A percentile compares a stretch with the other conserved stretches of the same genome.
Conservation (phyloP, 2,113 vertebrate species). For the Psettodes erumei region DNA sequence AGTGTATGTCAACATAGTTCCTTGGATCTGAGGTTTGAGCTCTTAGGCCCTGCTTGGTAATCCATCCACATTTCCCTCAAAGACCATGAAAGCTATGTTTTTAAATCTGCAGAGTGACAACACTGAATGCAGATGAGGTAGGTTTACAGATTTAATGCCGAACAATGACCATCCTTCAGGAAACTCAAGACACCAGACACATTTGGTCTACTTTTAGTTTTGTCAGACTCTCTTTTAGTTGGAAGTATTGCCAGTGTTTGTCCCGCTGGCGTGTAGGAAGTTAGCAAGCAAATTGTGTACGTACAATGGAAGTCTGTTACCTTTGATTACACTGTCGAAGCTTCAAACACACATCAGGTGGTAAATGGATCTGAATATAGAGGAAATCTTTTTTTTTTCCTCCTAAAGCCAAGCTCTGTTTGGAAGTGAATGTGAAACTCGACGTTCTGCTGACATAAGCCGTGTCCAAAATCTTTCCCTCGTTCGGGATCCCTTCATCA, state of each 20-base stretch:
- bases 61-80: neutral
- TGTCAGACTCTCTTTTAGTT: neutral
- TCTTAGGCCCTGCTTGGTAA: neutral
- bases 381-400: neutral
- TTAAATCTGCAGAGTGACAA: neutral
- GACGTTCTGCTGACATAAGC: neutral
- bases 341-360: conserved; percentile 20
- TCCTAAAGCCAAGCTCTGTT: neutral
- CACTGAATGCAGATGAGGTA: neutral
- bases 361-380: neutral
- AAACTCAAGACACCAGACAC: neutral
- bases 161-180: neutral
- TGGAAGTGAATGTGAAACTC: neutral
- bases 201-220: neutral
- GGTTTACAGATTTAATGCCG: neutral
- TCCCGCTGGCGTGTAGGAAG: neutral
- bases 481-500: neutral
- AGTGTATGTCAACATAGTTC: neutral
- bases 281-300: neutral
- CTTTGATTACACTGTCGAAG: conserved; percentile 8
- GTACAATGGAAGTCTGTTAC: neutral
- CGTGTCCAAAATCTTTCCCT: neutral
- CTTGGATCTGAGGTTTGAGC: neutral
- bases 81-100: neutral
- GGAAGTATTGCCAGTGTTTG: neutral